A percentile compares a stretch with the other conserved stretches of the same genome.
phyloP scores from a whole-genome alignment of 2,113 vertebrate genomes.

The Callopanchax toddi region DNA sequence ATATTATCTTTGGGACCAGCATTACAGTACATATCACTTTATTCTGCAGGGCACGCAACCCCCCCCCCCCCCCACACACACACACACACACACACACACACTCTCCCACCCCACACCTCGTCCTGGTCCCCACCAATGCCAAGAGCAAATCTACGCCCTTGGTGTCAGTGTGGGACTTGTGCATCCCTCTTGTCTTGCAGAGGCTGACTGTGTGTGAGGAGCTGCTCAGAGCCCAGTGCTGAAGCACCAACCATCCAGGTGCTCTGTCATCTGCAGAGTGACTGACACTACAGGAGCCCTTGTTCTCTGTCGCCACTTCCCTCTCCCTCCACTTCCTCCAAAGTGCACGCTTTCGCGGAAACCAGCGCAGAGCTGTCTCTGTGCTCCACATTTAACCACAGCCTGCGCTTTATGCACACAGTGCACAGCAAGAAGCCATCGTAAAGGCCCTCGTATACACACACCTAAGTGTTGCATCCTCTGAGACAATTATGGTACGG shows the following conservation, averaged over 20 bases:
- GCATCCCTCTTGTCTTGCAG: conserved; percentile 3
- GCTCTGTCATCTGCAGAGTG: conserved; percentile 3
- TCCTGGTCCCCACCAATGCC: too few relatives aligned
- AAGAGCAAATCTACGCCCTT: too few relatives aligned
- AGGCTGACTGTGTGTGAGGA: conserved; percentile 15
- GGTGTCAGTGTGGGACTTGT: conserved; percentile 4
- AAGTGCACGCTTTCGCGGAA: conserved; percentile 70
- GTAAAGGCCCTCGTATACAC: conserved; percentile 25
- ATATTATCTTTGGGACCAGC: too few relatives aligned
- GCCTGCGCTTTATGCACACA: conserved; percentile 41
- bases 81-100: too few relatives aligned
- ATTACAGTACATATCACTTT: too few relatives aligned
- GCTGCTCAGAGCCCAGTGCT: conserved; percentile 1
- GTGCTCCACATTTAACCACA: conserved; percentile 56
- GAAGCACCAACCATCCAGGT: conserved; percentile 38
- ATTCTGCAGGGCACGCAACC: too few relatives aligned
- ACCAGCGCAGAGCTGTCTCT: conserved; percentile 22
- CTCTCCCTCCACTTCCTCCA: conserved; percentile 31
- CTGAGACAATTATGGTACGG: conserved; percentile 31
- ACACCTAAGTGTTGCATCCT: conserved; percentile 22
- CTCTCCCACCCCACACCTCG: too few relatives aligned
- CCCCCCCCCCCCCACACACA: too few relatives aligned
- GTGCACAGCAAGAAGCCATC: conserved; percentile 37
- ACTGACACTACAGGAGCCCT: conserved; percentile 66
- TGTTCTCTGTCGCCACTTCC: conserved; percentile 61